Evolutionary conservation across 2,888 invertebrate genomes (phyloP), one percentile per base, ranked within the genome.

Genomic region (Luperina nickerlii): DNA sequence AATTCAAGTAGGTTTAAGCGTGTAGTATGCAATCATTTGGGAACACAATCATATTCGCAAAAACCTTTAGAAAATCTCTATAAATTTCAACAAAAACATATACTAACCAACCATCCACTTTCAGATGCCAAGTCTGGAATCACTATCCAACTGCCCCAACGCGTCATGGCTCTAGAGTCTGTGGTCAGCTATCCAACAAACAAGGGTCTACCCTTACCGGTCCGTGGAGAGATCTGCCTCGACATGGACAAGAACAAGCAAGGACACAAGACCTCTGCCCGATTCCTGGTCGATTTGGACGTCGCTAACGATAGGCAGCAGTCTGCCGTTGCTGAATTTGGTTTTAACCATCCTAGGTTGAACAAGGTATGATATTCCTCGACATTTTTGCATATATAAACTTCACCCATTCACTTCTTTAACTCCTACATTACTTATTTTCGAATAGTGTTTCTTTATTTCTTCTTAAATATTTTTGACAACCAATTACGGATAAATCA

Each of bases 171-270:
- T 0, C 90, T 98, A 4, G 98, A 98, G 90, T 96, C 97, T 0
- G 91, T 94, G 0, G 95, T 97, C n/a, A 91, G 94, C 13, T 94
- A 96, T 86, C 97, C 97, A 0, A 92, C 94, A 0, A 91, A 94
- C 90, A 94, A 95, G 77, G 90, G 91, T 0, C 74, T 97, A 45
- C 97, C 97, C 0, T 98, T 98, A 86, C 97, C 97, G 51, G 96
- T 98, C 86, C 97, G 97, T 76, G 97, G 97, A 18, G 98, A 98
- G 74, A 89, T 97, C 9, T 95, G 96, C 15, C 95, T 98, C 65
- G 98, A 98, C 92, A 94, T 98, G 74, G 98, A 98, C 95, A 98
- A 98, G 92, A 97, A 97, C 90, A 97, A 97, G 85, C 98, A 98
- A 0, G 97, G 97, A n/a, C 97, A 98, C 87, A 98, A 98, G 91